Base-by-base conservation (phyloP, 2,113 vertebrate genomes). In the Dinomys branickii region DNA sequence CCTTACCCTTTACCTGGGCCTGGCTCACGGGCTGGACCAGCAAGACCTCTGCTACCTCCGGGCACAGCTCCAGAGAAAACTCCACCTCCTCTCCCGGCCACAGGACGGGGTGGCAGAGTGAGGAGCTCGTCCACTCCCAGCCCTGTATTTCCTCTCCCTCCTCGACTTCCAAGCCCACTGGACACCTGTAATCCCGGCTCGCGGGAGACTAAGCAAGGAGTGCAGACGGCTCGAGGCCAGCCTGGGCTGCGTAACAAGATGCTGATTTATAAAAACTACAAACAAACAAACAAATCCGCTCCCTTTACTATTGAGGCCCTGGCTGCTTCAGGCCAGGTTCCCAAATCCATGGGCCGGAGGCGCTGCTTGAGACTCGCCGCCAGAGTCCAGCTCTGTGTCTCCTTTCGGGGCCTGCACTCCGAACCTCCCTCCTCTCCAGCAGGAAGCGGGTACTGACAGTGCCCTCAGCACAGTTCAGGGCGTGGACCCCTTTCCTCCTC, bases 1-100 rank as follows among this genome's bases (percentile, higher is more conserved):
- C 35, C 98, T 99, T 90, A 99, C 99, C 0, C 82, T 98, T 52
- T 99, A 99, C 97, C 97, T 99, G 95, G 97, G 97, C 88, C 97
- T 99, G 73, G 99, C 99, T 5, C 99, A 99, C 52, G 98, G 99
- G 33, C 99, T 99, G 80, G 99, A 99, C 97, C 98, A 98, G 59
- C 99, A 99, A 95, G 99, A 99, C 97, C 99, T 99, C 65, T 89
- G 95, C 50, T 99, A 99, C 97, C 98, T 99, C 61, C 98, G 98
- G 0, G 94, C 97, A 38, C 99, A 99, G 97, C 94, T 99, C 19
- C 98, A 98, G 61, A 98, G 97, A 98, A 99, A 99, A 97, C 98
- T 99, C 93, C 98, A 98, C 87, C 85, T 99, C 92, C 98, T 99
- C 80, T 97, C 98, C 0, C 63, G 98, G 52, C 94, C 98, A 24